Evolutionary conservation across 2,797 vertebrate species (phyloP), one percentile per base, ranked within the genome.

Genomic region (Xiphophorus birchmanni): DNA sequence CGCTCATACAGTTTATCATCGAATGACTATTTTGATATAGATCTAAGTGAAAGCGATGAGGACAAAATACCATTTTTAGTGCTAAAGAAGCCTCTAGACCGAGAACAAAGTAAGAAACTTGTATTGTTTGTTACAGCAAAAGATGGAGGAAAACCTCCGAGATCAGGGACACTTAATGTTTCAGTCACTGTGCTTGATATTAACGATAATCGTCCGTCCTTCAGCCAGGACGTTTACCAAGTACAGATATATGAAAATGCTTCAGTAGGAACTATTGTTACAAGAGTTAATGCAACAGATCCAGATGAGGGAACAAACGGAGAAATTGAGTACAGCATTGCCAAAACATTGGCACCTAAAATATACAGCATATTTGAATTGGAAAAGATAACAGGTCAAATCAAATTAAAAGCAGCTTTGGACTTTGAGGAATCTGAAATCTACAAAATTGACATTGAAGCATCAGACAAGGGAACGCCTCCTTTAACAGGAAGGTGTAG

Each of bases 21-120:
- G 21, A 94, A 91, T 1, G 92, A 91, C 0, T 35, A 95, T 73
- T 95, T 95, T 42, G 88, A 92, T 18, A 82, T 95, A 13, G 94
- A 96, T 32, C 76, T 92, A n/a, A 87, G 90, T 82, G 93, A 91
- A 37, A 95, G 87, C 0, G 94, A 95, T 13, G 92, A 95, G 2
- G 90, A 92, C 7, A 96, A 95, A 90, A 91, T 91, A 1, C 91
- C 95, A 0, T 94, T 94, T 58, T 93, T 96, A 0, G 94, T 97
- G 6, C 60, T 94, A 23, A 92, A 91, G 13, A 95, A 91, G 1
- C 44, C 86, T 0, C 58, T 95, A 54, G 95, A 95, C 75, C 89
- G 92, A 72, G 95, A 95, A 82, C 37, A 82, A 17, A 73, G 40
- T 0, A 63, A 40, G 2, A 76, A 44, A 10, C 88, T 92, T 18